Base-by-base conservation (phyloP, 37 sponge, comb jelly and placozoan species). In the Ianthella basta region DNA sequence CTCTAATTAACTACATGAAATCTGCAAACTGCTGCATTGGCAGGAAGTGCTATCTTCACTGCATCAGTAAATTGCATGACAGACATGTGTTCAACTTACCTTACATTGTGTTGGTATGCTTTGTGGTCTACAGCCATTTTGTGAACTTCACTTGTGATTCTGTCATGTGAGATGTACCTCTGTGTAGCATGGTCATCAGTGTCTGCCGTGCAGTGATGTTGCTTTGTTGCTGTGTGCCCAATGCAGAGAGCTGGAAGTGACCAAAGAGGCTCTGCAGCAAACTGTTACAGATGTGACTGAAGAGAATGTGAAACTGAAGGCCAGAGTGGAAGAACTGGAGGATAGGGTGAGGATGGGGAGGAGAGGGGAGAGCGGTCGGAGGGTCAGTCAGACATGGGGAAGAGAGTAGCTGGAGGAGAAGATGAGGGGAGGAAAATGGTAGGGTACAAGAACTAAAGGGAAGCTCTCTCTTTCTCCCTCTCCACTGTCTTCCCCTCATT, bases 181-280 rank as follows among this genome's bases (percentile, higher is more conserved):
- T n/a, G n/a, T 44, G 50, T 8, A 44, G 50, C 8, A 44, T 44
- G 50, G 8, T 3, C 50, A 3, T 10, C 50, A 44, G 50, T 44
- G 50, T 44, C 50, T 44, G 8, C 50, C 50, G 50, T 44, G 50
- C 8, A 8, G 6, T 44, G 50, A 10, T 8, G 3, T 3, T 44
- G 50, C 8, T 44, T 3, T 44, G 50, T 44, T 3, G 3, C 3
- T 69, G 18, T 69, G 35, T 35, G 35, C 27, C 23, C 19, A 15
- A 12, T 24, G 38, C 25, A 75, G 78, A 23, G 54, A 75, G 20
- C 10, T 75, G 44, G 78, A 75, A 41, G 54, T 41, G 21, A 41
- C 0, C 24, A 75, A 75, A 16, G 78, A 75, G 38, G 78, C 78
- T 16, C 53, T 75, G 24, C 38, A 75, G 38, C 78, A 41, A 10